Percentiles rank a stretch among this genome's conserved stretches.
phyloP scores from a whole-genome alignment of 2,888 invertebrate genomes.

The Drosophila setosimentum region DNA sequence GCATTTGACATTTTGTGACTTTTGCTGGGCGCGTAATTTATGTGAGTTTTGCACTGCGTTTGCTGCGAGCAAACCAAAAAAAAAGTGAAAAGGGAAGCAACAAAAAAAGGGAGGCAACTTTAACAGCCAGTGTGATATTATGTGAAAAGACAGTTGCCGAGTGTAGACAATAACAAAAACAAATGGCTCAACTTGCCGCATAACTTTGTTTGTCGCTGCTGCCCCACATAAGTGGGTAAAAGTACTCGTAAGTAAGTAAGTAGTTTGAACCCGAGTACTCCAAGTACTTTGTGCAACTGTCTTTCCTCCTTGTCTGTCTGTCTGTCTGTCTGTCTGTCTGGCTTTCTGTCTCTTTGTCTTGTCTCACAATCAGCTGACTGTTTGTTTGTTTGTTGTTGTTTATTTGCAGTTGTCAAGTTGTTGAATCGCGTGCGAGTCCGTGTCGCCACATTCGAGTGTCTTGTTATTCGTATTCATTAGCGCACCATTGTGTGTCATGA shows the following conservation, averaged over 20 bases:
- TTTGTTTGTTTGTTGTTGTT: conserved; percentile 35
- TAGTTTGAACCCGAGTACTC: conserved; percentile 46
- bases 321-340: conserved; percentile 2
- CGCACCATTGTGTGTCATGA: conserved; percentile 64
- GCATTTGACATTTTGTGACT: conserved; percentile 79
- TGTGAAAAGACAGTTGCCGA: conserved; percentile 65
- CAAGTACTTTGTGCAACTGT: conserved; percentile 17
- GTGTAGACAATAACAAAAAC: conserved; percentile 55
- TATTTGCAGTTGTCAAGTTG: conserved; percentile 55
- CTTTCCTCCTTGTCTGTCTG: not conserved
- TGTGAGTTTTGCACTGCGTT: conserved; percentile 73
- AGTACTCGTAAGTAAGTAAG: conserved; percentile 66
- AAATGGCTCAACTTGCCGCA: conserved; percentile 70
- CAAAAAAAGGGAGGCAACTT: conserved; percentile 39
- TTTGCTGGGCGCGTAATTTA: conserved; percentile 73
- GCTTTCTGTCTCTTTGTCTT: conserved; percentile 12
- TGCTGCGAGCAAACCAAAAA: conserved; percentile 30
- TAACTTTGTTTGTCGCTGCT: conserved; percentile 66
- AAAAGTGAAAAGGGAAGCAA: not conserved
- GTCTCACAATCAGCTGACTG: conserved; percentile 46
- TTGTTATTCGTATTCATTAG: conserved; percentile 77
- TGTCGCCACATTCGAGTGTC: conserved; percentile 51
- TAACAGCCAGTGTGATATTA: conserved; percentile 68
- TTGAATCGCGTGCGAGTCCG: conserved; percentile 39
- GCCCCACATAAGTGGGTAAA: conserved; percentile 70